Conservation (phyloP, 2,888 invertebrate genomes). For the Sphaeridia pumilis region DNA sequence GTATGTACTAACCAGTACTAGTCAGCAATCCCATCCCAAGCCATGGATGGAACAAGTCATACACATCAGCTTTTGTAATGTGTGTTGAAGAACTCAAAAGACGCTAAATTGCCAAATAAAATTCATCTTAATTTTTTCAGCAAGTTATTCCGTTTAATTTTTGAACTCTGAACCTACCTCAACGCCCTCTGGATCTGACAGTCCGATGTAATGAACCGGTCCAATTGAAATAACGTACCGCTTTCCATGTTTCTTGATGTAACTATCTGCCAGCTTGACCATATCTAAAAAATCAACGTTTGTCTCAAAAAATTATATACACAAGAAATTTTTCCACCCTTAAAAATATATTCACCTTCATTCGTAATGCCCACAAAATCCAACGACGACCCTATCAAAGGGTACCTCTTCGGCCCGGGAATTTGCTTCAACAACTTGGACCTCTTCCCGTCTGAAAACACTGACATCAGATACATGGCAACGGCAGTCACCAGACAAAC, state of each 20-base stretch:
- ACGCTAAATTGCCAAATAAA: constrained; percentile 7
- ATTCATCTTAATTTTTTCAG: not conserved
- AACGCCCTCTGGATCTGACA: not conserved
- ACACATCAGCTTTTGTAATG: constrained; percentile 12
- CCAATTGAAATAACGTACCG: not conserved
- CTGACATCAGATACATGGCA: not conserved
- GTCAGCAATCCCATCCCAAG: constrained; percentile 15
- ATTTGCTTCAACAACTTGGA: not conserved
- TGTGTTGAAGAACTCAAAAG: constrained; percentile 11
- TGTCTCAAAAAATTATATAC: not conserved
- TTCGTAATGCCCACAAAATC: constrained; percentile 6
- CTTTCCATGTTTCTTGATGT: not conserved
- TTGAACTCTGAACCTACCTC: constrained; percentile 5
- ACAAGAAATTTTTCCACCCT: not conserved
- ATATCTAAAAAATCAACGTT: not conserved
- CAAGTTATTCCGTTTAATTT: not conserved
- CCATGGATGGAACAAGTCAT: constrained; percentile 12
- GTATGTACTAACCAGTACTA: not conserved
- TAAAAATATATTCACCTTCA: constrained; percentile 7
- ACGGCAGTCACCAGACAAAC: not conserved
- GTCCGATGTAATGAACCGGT: not conserved
- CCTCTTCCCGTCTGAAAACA: not conserved
- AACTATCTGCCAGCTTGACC: not conserved
- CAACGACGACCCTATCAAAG: constrained; percentile 12
- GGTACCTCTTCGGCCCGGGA: constrained; percentile 2